A percentile compares a stretch with the other conserved stretches of the same genome.
Evolutionary conservation across 92 coral and sea anemone species (phyloP).

Genomic region (Nematostella vectensis): DNA sequence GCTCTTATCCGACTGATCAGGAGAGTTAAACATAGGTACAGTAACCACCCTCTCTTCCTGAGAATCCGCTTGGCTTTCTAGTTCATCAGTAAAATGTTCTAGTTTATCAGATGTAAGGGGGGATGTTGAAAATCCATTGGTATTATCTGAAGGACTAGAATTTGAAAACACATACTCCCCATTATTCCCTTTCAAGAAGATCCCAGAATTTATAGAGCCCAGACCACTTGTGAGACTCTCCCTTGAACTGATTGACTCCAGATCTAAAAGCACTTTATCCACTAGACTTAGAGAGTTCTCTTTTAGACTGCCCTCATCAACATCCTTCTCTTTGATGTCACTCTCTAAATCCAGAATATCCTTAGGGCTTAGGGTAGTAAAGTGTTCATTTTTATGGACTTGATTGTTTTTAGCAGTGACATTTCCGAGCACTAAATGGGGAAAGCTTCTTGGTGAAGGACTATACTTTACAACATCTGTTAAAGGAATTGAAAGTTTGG

Average conservation of each 20-base stretch:
- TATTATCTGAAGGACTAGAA: constrained; percentile 8
- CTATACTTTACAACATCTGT: neutral
- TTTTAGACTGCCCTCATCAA: too few relatives aligned
- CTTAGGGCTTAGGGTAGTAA: too few relatives aligned
- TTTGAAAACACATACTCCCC: constrained; percentile 43
- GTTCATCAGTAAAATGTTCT: too few relatives aligned
- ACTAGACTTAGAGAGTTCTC: constrained; percentile 2
- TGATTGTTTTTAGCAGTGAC: neutral
- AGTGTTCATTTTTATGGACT: neutral
- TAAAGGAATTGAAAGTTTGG: neutral
- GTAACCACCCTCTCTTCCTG: too few relatives aligned
- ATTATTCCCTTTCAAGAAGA: constrained; percentile 28
- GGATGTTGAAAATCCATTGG: constrained; percentile 4
- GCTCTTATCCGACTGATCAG: constrained; percentile 3
- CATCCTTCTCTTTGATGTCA: too few relatives aligned
- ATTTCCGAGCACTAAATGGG: neutral
- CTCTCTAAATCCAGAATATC: too few relatives aligned
- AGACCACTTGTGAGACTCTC: constrained; percentile 59
- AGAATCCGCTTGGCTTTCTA: too few relatives aligned
- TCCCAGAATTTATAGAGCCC: constrained; percentile 22
- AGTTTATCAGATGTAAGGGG: neutral
- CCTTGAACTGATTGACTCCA: constrained; percentile 48
- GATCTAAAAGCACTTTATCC: constrained; percentile 13
- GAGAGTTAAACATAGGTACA: constrained; percentile 1
- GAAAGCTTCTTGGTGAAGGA: neutral